Conservation (phyloP, 2,113 vertebrate genomes). For the Perognathus longimembris region DNA sequence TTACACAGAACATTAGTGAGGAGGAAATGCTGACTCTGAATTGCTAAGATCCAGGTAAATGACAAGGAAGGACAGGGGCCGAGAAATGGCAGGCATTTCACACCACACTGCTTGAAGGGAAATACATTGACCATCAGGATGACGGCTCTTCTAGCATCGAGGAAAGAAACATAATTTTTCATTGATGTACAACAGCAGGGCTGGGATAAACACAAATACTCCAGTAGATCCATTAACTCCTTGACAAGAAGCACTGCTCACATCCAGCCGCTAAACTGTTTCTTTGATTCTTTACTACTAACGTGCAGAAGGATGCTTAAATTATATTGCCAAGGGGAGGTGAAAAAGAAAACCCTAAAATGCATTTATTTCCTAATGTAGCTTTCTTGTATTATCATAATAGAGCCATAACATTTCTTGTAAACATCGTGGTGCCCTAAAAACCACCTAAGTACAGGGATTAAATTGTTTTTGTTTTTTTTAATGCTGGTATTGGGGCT, state of each 20-base stretch:
- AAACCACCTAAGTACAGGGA: slow-evolving; percentile 79
- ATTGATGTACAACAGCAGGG: slow-evolving; percentile 81
- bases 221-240: slow-evolving; percentile 85
- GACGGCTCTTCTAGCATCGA: slow-evolving; percentile 77
- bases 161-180: slow-evolving; percentile 85
- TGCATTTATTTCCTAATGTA: slow-evolving; percentile 84
- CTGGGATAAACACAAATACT: slow-evolving; percentile 84
- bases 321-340: slow-evolving; percentile 84
- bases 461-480: slow-evolving; percentile 76
- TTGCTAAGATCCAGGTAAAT: slow-evolving; percentile 78
- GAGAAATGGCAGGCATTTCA: slow-evolving; percentile 76
- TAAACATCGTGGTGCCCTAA: slow-evolving; percentile 76
- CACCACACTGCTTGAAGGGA: slow-evolving; percentile 66
- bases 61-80: slow-evolving; percentile 62
- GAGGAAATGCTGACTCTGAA: slow-evolving; percentile 74
- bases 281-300: slow-evolving; percentile 86
- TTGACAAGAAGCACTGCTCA: slow-evolving; percentile 85
- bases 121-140: slow-evolving; percentile 80
- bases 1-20: slow-evolving; percentile 81
- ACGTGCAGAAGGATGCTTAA: slow-evolving; percentile 81
- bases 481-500: slow-evolving; percentile 60
- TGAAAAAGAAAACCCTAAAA: slow-evolving; percentile 83
- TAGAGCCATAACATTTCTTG: slow-evolving; percentile 82
- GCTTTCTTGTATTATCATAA: slow-evolving; percentile 86
- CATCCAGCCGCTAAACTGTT: slow-evolving; percentile 85